Evolutionary conservation across 2,797 vertebrate genomes (phyloP).

Genomic region (Geotrypetes seraphini): DNA sequence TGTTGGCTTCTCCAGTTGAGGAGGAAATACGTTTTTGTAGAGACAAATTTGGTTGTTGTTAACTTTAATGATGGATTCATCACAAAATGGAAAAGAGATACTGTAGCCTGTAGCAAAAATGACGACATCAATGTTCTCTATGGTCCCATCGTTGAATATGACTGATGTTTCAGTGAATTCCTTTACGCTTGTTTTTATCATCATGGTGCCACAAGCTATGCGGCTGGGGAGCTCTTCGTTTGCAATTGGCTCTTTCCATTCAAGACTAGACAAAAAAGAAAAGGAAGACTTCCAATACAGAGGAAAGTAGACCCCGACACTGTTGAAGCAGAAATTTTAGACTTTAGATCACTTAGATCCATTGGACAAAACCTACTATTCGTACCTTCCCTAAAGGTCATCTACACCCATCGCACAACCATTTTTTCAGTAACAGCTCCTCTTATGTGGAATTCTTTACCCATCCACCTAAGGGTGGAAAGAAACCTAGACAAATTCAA

Average conservation of each 20-base stretch:
- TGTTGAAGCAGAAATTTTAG: too few relatives aligned
- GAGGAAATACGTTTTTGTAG: conserved; percentile 59
- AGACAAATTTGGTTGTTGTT: conserved; percentile 42
- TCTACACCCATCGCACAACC: too few relatives aligned
- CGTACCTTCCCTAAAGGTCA: too few relatives aligned
- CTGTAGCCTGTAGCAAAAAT: conserved; percentile 66
- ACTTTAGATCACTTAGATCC: too few relatives aligned
- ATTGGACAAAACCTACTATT: too few relatives aligned
- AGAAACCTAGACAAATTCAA: too few relatives aligned
- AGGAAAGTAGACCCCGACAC: too few relatives aligned
- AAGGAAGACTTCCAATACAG: too few relatives aligned
- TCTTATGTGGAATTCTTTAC: too few relatives aligned
- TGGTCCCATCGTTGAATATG: conserved; percentile 52
- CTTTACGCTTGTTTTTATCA: conserved; percentile 51
- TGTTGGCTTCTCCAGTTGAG: conserved; percentile 41
- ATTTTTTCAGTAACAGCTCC: too few relatives aligned
- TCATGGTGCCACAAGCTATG: conserved; percentile 52
- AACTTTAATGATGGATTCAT: conserved; percentile 36
- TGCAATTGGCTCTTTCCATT: conserved; percentile 40
- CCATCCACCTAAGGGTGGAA: too few relatives aligned
- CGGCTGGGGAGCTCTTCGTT: conserved; percentile 63
- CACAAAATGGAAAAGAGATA: conserved; percentile 59
- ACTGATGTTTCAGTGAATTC: conserved; percentile 52
- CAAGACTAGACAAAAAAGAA: conserved; percentile 13
- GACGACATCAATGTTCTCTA: conserved; percentile 50